Evolutionary conservation across 2,888 invertebrate genomes (phyloP).

Genomic region (Pyrrhosoma nymphula): DNA sequence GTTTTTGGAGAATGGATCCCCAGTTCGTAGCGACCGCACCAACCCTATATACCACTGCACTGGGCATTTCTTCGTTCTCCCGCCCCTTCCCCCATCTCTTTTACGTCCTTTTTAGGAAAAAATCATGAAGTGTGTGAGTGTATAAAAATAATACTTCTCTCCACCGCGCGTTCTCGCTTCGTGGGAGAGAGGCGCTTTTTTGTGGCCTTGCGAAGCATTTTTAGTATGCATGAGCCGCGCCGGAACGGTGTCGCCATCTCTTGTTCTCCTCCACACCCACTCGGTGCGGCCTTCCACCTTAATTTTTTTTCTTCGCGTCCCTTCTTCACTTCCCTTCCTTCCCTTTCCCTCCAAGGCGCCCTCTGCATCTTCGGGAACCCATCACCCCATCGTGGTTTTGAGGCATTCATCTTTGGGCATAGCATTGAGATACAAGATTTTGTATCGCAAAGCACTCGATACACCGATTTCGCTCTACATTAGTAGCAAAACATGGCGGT

Average conservation of each 20-base stretch:
- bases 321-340: background rate
- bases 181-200: background rate
- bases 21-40: too few relatives aligned
- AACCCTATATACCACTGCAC: too few relatives aligned
- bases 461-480: too few relatives aligned
- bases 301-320: background rate
- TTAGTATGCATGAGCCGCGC: slow-evolving; percentile 8
- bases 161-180: background rate
- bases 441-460: too few relatives aligned
- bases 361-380: background rate
- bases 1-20: too few relatives aligned
- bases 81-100: too few relatives aligned
- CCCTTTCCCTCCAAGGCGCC: background rate
- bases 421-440: too few relatives aligned
- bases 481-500: too few relatives aligned
- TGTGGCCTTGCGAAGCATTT: background rate
- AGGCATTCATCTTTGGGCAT: too few relatives aligned
- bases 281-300: background rate
- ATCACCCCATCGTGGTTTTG: background rate
- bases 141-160: background rate
- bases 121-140: too few relatives aligned
- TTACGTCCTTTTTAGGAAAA: too few relatives aligned
- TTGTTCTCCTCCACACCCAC: background rate
- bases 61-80: too few relatives aligned
- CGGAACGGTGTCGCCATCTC: background rate